These are phyloP conservation scores for Pterostichus niger DNA, from an alignment of 2,888 invertebrate genomes.

Conservation along the genomic window DNA sequence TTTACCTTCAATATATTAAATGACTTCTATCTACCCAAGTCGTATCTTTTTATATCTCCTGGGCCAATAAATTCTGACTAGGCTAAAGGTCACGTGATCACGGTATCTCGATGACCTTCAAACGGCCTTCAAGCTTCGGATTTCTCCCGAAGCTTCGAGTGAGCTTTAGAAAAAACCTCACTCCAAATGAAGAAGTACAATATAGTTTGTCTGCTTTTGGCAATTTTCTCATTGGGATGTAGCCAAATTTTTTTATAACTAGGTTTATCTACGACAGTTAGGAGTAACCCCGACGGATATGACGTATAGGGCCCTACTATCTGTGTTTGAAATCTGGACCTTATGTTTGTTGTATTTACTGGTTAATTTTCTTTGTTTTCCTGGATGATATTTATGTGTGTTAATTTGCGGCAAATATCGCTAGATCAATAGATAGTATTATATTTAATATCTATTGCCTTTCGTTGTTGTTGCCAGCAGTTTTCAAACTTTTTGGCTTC, in stretches of 20 bases:
- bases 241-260: constrained; percentile 27
- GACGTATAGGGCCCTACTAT: not conserved
- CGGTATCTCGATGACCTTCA: constrained; percentile 41
- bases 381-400: not conserved
- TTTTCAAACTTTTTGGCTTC: too few species aligned
- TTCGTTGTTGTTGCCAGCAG: too few species aligned
- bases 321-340: not conserved
- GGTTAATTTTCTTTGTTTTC: constrained; percentile 37
- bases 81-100: constrained; percentile 34
- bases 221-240: constrained; percentile 37
- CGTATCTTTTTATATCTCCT: constrained; percentile 34
- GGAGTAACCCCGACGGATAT: not conserved
- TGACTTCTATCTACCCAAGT: constrained; percentile 22
- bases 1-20: constrained; percentile 44
- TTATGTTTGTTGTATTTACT: constrained; percentile 19
- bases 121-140: constrained; percentile 2
- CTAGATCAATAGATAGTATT: not conserved
- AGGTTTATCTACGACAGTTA: constrained; percentile 12
- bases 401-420: constrained; percentile 12
- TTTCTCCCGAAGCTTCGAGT: not conserved
- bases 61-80: constrained; percentile 24
- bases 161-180: not conserved
- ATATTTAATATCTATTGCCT: not conserved
- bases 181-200: not conserved
- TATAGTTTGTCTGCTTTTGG: constrained; percentile 31